These are phyloP conservation scores for Crotalus tigris DNA, from an alignment of 2,113 vertebrate species.

Conservation along the genomic window DNA sequence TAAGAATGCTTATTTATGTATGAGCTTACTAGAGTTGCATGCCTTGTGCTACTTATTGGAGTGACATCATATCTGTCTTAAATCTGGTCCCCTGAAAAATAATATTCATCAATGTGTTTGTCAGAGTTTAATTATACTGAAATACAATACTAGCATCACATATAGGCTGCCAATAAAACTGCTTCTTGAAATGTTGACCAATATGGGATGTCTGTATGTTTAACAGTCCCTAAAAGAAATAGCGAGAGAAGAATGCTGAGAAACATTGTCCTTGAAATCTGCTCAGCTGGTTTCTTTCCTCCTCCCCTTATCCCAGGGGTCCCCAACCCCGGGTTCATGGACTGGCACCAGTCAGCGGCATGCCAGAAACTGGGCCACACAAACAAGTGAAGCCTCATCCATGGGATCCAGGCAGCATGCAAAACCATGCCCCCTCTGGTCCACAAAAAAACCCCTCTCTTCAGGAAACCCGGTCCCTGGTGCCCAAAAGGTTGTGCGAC, in stretches of 20 bases:
- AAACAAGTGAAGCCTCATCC: not conserved
- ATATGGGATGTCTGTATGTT: not conserved
- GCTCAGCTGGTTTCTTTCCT: not conserved
- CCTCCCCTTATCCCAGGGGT: not conserved
- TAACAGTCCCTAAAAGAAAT: not conserved
- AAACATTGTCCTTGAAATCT: not conserved
- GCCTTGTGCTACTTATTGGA: not conserved
- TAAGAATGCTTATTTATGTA: not conserved
- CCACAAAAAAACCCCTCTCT: not conserved
- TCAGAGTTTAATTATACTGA: not conserved
- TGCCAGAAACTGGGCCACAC: not conserved
- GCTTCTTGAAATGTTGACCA: not conserved
- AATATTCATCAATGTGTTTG: not conserved
- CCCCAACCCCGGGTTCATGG: not conserved
- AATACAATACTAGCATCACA: not conserved
- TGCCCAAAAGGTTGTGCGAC: not conserved
- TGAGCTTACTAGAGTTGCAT: not conserved
- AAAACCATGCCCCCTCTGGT: not conserved
- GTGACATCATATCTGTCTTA: not conserved
- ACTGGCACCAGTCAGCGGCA: not conserved
- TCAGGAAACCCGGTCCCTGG: not conserved
- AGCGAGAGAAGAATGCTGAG: not conserved
- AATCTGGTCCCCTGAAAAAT: not conserved
- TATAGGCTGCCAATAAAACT: constrained; percentile 1
- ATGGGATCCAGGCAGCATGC: not conserved